Evolutionary conservation across 1,140 invertebrate species (phyloP), one percentile per base, ranked within the genome.

Genomic region (Triops cancriformis): DNA sequence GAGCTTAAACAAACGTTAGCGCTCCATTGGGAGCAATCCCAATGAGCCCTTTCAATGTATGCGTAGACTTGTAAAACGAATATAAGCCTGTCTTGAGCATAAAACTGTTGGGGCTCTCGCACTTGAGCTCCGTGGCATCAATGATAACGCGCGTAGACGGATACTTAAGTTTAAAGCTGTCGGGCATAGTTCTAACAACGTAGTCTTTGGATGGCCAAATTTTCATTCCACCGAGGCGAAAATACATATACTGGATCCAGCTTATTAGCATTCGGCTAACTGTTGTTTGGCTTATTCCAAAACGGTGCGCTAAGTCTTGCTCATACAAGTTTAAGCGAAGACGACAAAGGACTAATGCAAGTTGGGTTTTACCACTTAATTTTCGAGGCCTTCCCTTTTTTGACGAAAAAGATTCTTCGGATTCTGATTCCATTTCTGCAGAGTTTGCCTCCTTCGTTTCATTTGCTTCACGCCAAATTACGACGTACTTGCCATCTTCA

Each of bases 231-330:
- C n/a, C 74, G 11, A 75, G 74, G 6, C 74, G n/a, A 75, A 75
- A 26, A n/a, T 75, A 75, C 23, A 75, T 26, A 42, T 26, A 75
- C 23, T 75, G 23, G 42, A 75, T 75, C 74, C 74, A 75, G 28
- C 26, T 75, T 4, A 27, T 23, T n/a, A 75, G 28, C 10, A 31
- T 75, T n/a, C 74, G n/a, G 74, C 74, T 75, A 42, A 75, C 31
- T 26, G 74, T 75, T 9, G 74, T 10, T 42, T 7, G 6, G 28
- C 23, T 26, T 7, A 75, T 42, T 26, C n/a, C 23, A 31, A 75
- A 75, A 26, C 74, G 23, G 11, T 75, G 74, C 6, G 74, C 3
- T 31, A 75, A n/a, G 42, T 75, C 74, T 31, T 26, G 31, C n/a
- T 75, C 74, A 10, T 10, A 23, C n/a, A 75, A 27, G 42, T 75